Conservation (phyloP, 2,888 invertebrate species). For the Leptopilina drosophilae region DNA sequence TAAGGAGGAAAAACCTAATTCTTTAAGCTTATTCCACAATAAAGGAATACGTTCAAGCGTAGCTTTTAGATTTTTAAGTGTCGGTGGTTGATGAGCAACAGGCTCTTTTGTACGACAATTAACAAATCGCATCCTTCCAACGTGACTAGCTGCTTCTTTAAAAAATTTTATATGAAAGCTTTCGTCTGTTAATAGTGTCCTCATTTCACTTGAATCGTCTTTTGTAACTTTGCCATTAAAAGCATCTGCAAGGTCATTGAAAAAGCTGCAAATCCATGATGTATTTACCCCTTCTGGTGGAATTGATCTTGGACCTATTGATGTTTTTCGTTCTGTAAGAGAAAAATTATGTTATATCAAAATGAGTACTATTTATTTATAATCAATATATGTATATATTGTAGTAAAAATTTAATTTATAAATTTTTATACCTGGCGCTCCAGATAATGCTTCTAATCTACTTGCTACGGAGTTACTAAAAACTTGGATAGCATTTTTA, state of each 20-base stretch:
- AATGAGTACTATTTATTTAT: neutral
- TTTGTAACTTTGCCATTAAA: neutral
- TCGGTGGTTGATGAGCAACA: neutral
- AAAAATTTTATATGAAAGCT: neutral
- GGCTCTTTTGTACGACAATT: neutral
- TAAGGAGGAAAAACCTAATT: neutral
- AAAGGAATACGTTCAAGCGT: neutral
- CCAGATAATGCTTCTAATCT: no score
- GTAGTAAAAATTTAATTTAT: no score
- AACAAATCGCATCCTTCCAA: neutral
- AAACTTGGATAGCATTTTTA: conserved; percentile 23
- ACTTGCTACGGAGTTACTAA: no score
- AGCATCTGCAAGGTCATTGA: neutral
- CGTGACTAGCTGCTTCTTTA: neutral
- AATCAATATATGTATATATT: neutral
- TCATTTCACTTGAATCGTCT: neutral
- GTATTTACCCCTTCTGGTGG: neutral
- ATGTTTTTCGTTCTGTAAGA: neutral
- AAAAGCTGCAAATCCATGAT: neutral
- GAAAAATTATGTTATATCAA: neutral
- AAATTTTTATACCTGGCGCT: neutral
- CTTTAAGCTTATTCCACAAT: conserved; percentile 1
- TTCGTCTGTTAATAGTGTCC: neutral
- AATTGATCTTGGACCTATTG: neutral
- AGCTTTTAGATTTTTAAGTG: neutral